A percentile compares a stretch with the other conserved stretches of the same genome.
Evolutionary conservation across 2,113 vertebrate species (phyloP).

Genomic region (Cololabis saira): DNA sequence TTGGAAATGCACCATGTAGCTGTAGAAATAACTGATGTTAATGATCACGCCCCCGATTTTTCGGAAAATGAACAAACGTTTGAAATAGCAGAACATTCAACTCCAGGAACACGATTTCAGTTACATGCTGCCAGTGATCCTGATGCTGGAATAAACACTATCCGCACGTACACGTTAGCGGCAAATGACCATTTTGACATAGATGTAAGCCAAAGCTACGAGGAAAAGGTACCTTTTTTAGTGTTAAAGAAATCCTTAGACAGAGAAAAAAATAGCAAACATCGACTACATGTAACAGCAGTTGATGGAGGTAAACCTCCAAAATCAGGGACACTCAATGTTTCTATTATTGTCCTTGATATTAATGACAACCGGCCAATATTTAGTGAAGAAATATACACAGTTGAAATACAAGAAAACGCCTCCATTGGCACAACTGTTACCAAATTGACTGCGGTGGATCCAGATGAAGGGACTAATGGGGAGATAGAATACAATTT

Average conservation of each 20-base stretch:
- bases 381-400: conserved; percentile 44
- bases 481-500: conserved; percentile 34
- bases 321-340: conserved; percentile 31
- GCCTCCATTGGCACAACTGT: conserved; percentile 17
- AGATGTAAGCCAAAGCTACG: conserved; percentile 45
- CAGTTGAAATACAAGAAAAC: conserved; percentile 10
- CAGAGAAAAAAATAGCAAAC: conserved; percentile 56
- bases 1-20: conserved; percentile 73
- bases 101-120: conserved; percentile 60
- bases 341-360: conserved; percentile 45
- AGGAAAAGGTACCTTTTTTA: conserved; percentile 61
- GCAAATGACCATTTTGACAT: conserved; percentile 72
- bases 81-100: conserved; percentile 63
- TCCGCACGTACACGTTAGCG: conserved; percentile 69
- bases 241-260: conserved; percentile 69
- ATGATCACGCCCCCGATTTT: conserved; percentile 73
- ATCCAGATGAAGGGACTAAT: conserved; percentile 43
- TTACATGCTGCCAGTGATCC: conserved; percentile 61
- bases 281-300: conserved; percentile 51
- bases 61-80: conserved; percentile 37
- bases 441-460: conserved; percentile 39
- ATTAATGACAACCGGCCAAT: conserved; percentile 66
- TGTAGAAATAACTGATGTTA: conserved; percentile 74
- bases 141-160: conserved; percentile 50
- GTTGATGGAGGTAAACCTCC: conserved; percentile 61